Base-by-base conservation (phyloP, 2,888 invertebrate genomes). In the Omphaloscelis lunosa region DNA sequence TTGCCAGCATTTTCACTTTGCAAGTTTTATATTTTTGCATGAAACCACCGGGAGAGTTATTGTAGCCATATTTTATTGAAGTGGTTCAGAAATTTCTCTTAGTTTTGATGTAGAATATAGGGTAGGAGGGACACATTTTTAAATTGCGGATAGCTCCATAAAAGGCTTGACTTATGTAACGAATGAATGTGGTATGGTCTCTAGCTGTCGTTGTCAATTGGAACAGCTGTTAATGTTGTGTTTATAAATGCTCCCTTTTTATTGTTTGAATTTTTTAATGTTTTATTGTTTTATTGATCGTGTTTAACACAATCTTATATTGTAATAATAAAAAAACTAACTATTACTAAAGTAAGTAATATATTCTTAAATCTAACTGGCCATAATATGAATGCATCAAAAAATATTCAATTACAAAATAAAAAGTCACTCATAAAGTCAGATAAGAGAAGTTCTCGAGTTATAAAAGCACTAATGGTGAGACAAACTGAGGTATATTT, bases 21-120 rank as follows among this genome's bases (percentile, higher is more conserved):
- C 11, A 41, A 58, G 41, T 39, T 62, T 80, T 15, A 56, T 41
- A 62, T 74, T 71, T 63, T 58, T 63, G 29, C 62, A 27, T 58
- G 39, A 45, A 51, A 56, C n/a, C 23, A 5, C 8, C 3, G 12
- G 17, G 15, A 51, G 34, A 84, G 61, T 80, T 56, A 75, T 63
- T 75, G 82, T 7, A 58, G 63, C n/a, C 12, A 85, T 84, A 70
- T 80, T 79, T 83, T 61, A 23, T 27, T 15, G 45, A 15, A 11
- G 11, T 17, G 39, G 61, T 82, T 66, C 39, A 9, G 63, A 61
- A 41, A 45, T 56, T 79, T 45, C 27, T 58, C 15, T 63, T 27
- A 34, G 41, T 68, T 78, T 78, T 68, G 34, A n/a, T 27, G 29
- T 15, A 63, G 9, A 58, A 41, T 65, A 9, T 17, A 0, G 17